Evolutionary conservation across 1,140 invertebrate genomes (phyloP).

Genomic region (Drosophila ananassae): DNA sequence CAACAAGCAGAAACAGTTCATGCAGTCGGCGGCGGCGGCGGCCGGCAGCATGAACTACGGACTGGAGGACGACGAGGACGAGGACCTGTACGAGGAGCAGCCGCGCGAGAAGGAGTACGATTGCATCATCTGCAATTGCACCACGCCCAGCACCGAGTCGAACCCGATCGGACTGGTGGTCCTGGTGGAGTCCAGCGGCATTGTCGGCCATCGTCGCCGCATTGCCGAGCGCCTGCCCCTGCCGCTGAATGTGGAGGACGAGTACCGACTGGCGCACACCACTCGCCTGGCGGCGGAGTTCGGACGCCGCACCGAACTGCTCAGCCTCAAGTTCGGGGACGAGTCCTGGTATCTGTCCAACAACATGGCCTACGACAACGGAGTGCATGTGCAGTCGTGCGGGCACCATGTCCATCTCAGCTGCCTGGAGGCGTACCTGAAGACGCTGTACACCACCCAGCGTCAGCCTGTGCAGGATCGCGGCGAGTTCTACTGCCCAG

Average conservation of each 20-base stretch:
- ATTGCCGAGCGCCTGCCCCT: constrained; percentile 68
- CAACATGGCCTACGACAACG: constrained; percentile 96
- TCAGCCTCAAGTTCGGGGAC: constrained; percentile 76
- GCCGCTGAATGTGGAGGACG: constrained; percentile 69
- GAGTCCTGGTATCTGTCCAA: constrained; percentile 93
- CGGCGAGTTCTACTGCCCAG: constrained; percentile 96
- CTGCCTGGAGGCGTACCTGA: constrained; percentile 95
- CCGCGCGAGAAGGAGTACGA: constrained; percentile 91
- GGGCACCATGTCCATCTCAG: constrained; percentile 97
- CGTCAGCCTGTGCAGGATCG: constrained; percentile 90
- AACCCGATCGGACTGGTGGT: constrained; percentile 96
- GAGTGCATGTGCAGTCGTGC: constrained; percentile 97
- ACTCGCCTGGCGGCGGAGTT: constrained; percentile 75
- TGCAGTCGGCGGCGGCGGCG: constrained; percentile 91
- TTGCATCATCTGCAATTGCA: constrained; percentile 98
- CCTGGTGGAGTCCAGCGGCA: constrained; percentile 86
- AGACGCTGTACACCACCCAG: constrained; percentile 91
- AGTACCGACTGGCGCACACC: constrained; percentile 58
- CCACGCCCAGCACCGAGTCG: constrained; percentile 91
- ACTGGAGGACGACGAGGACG: constrained; percentile 86
- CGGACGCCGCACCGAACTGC: constrained; percentile 65
- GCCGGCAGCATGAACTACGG: constrained; percentile 86
- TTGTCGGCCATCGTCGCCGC: constrained; percentile 83
- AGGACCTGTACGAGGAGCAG: constrained; percentile 88
- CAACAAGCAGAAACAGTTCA: constrained; percentile 95